Base-by-base conservation (phyloP, 2,888 invertebrate species). In the Drosophila stalkeri region DNA sequence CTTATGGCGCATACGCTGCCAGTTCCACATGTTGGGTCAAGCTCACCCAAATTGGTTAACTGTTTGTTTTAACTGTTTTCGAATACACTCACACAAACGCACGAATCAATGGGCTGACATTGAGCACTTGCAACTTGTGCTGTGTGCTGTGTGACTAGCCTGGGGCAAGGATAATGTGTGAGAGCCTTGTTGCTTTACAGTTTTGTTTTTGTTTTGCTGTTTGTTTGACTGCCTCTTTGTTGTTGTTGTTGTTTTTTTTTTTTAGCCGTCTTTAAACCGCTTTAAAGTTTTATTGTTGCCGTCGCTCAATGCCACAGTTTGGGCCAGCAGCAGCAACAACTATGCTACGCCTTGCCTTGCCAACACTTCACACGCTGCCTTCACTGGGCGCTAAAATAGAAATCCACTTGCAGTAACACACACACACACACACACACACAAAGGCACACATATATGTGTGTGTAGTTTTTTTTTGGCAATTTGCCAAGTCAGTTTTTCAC, bases 1-100 rank as follows among this genome's bases (percentile, higher is more conserved):
- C 80, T 91, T 92, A 72, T 92, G 91, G 52, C 91, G 88, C 86
- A 91, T 77, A 69, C 84, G 86, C 56, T 90, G 90, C 76, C 86
- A 82, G 57, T 73, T 75, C 88, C 86, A 85, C 85, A 89, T 86
- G 63, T 46, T 81, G 81, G 68, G 68, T 72, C 77, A 77, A 68
- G 64, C 54, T 37, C 37, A 51, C 37, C 59, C 57, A 65, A 54
- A 55, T 46, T 72, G 39, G 43, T 54, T 64, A 65, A 71, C 49
- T 46, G 46, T 54, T 56, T 43, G 51, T 51, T 39, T 62, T 62
- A 46, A 47, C 60, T 66, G 77, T 75, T 64, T 35, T 55, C 16
- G n/a, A 39, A 14, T 2, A 18, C 39, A 20, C 33, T 12, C 66
- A 44, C 47, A 16, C 43, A 44, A n/a, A 9, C 33, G 55, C 71